These are phyloP conservation scores for Alouatta palliata DNA, from an alignment of 2,113 vertebrate species.

Conservation along the genomic window DNA sequence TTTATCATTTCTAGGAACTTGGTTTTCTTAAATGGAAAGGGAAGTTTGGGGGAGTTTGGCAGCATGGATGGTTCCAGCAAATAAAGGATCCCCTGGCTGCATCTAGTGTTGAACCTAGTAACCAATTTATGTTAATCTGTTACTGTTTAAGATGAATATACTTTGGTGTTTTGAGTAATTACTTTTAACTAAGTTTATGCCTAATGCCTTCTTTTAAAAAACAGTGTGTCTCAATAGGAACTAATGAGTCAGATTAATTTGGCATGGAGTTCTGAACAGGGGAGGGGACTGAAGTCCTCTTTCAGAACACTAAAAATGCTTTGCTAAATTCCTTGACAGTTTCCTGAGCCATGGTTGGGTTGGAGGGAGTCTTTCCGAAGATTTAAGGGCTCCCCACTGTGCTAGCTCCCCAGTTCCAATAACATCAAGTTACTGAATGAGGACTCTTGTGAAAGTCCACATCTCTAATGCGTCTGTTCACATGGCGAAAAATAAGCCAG, in stretches of 20 bases:
- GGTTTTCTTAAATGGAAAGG: constrained; percentile 63
- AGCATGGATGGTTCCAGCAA: not conserved
- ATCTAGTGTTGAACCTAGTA: constrained; percentile 39
- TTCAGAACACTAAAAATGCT: not conserved
- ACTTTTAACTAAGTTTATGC: constrained; percentile 59
- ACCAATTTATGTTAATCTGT: constrained; percentile 32
- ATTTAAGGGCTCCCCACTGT: constrained; percentile 47
- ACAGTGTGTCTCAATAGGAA: constrained; percentile 27
- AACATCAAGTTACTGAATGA: not conserved
- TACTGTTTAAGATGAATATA: constrained; percentile 17
- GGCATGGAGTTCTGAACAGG: constrained; percentile 10
- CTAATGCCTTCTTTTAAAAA: constrained; percentile 43
- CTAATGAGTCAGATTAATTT: constrained; percentile 66
- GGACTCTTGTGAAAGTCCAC: not conserved
- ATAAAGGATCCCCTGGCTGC: constrained; percentile 10
- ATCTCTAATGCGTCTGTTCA: not conserved
- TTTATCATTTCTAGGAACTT: constrained; percentile 56
- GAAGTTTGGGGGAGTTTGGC: constrained; percentile 38
- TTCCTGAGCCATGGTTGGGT: not conserved
- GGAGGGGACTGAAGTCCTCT: not conserved
- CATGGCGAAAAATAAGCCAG: not conserved
- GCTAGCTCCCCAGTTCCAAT: not conserved
- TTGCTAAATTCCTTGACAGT: constrained; percentile 20
- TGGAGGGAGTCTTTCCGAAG: constrained; percentile 26
- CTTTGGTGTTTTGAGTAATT: constrained; percentile 24